Base-by-base conservation (phyloP, 2,888 invertebrate genomes). In the Lacanobia oleracea region DNA sequence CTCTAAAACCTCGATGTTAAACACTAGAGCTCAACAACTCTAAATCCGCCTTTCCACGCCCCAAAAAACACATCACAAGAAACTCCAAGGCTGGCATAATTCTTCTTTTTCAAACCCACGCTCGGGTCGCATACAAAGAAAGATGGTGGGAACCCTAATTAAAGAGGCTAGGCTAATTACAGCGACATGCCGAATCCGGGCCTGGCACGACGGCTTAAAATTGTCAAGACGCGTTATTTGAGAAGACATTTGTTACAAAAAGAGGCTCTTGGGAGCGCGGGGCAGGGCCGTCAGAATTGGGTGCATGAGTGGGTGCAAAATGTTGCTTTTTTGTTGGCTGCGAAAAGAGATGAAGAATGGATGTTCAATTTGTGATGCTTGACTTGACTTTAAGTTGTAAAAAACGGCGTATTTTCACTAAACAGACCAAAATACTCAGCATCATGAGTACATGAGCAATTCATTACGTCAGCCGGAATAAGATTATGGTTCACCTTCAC, bases 191-290 rank as follows among this genome's bases (percentile, higher is more conserved):
- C 83, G 82, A 89, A 89, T 86, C 85, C 86, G 72, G 77, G 60
- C 72, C 72, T 75, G 71, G 66, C 67, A 65, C 48, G 67, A 77
- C 78, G 78, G 84, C 87, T 88, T 85, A 81, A 89, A 89, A 88
- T 85, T 88, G 87, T 88, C 87, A 88, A 82, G 84, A 83, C 76
- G 77, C 82, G 85, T 87, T 89, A 87, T 87, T 89, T 86, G 81
- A 87, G 87, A 79, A 81, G 81, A 86, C 85, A 85, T 86, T 77
- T 70, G 83, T 77, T 66, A 85, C 84, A 86, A 88, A 90, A 89
- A 89, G 86, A 86, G 86, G 63, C 84, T 79, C 83, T 45, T 61
- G 82, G 78, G 85, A 67, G 77, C 72, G 53, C 56, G 66, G 40
- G 56, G 18, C 75, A 75, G 85, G 75, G 70, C 60, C 74, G 85